phyloP scores from a whole-genome alignment of 2,888 invertebrate species.

The Amiota minor region DNA sequence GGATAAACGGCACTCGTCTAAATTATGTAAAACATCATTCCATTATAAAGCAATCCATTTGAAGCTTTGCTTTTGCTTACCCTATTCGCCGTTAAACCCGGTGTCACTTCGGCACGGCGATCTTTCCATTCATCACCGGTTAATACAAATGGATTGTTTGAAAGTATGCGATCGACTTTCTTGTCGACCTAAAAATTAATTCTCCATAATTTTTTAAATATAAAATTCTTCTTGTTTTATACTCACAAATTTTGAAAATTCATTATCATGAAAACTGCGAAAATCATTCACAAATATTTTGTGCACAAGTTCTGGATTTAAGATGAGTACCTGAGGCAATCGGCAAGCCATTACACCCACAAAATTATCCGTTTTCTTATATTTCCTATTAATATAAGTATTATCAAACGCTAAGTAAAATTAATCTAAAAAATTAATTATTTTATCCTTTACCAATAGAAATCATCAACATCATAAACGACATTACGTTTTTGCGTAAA shows the following conservation, averaged over 20 bases:
- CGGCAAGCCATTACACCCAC: conserved; percentile 72
- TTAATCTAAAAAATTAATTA: neutral
- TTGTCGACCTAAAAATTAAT: conserved; percentile 57
- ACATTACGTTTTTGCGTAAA: conserved; percentile 62
- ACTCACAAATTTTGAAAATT: conserved; percentile 57
- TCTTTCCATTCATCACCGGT: conserved; percentile 75
- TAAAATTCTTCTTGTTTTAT: neutral
- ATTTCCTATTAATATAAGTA: neutral
- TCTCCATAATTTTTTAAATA: neutral
- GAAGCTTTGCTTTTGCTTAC: conserved; percentile 54
- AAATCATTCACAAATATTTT: conserved; percentile 73
- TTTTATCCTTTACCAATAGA: conserved; percentile 67
- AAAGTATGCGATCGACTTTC: conserved; percentile 73
- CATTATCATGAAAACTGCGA: conserved; percentile 70
- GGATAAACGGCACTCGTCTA: conserved; percentile 74
- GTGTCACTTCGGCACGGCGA: conserved; percentile 74
- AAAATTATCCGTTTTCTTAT: conserved; percentile 55
- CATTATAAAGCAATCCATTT: neutral
- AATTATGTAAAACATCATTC: neutral
- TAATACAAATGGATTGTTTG: conserved; percentile 74
- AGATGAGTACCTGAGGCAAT: conserved; percentile 69
- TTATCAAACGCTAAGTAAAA: neutral
- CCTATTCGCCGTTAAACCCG: conserved; percentile 75
- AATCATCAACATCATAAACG: conserved; percentile 68
- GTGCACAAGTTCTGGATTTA: conserved; percentile 68